Evolutionary conservation across 2,113 vertebrate species (phyloP).

Genomic region (Eulemur macaco): DNA sequence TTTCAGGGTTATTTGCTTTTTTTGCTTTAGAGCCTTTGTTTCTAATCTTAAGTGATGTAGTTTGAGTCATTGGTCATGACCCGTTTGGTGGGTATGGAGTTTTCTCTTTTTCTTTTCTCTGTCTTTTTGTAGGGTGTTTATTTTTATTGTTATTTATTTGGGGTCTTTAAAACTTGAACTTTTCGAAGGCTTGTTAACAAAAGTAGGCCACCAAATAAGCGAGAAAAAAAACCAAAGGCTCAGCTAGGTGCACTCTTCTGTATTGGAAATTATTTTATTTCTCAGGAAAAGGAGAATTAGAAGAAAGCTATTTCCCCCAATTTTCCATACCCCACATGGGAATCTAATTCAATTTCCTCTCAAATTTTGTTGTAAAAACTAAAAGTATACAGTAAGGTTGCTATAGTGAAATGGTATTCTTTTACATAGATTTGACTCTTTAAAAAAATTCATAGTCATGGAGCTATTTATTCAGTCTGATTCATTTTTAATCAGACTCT

Average conservation of each 20-base stretch:
- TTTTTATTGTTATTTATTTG: background rate
- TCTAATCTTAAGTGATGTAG: background rate
- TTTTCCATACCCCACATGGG: constrained; percentile 87
- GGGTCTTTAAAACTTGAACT: constrained; percentile 69
- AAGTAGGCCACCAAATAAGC: constrained; percentile 78
- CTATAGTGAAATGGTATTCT: constrained; percentile 71
- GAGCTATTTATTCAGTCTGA: constrained; percentile 72
- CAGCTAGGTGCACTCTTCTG: constrained; percentile 61
- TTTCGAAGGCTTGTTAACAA: constrained; percentile 63
- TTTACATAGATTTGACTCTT: constrained; percentile 74
- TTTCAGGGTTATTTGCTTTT: background rate
- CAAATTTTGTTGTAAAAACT: constrained; percentile 82
- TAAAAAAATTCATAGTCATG: constrained; percentile 69
- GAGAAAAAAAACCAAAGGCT: constrained; percentile 49
- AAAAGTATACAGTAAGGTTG: constrained; percentile 80
- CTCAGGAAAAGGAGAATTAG: constrained; percentile 82
- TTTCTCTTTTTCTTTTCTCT: background rate
- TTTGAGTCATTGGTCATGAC: background rate
- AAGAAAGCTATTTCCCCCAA: constrained; percentile 87
- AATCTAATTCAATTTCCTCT: constrained; percentile 91
- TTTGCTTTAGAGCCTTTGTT: background rate
- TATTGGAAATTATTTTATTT: constrained; percentile 83
- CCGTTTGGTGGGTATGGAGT: background rate
- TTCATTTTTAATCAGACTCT: constrained; percentile 23
- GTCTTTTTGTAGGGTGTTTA: background rate